phyloP scores from a whole-genome alignment of 1,140 invertebrate species.

The Pentalonia nigronervosa region DNA sequence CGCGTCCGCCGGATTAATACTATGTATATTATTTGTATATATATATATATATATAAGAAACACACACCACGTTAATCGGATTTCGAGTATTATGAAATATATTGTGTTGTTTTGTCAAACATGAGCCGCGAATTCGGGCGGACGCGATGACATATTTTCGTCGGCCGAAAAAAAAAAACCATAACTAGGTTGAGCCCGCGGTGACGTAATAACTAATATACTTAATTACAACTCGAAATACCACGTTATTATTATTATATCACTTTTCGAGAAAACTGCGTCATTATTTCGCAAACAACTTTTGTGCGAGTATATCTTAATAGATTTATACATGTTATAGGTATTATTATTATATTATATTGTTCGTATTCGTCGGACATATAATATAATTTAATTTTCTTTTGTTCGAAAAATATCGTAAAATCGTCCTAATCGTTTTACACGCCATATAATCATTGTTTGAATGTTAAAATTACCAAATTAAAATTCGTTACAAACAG shows the following conservation, averaged over 20 bases:
- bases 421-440: slow-evolving; percentile 13
- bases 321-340: not conserved
- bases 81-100: not conserved
- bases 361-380: not conserved
- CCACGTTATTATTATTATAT: not conserved
- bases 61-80: not conserved
- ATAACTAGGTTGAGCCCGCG: not conserved
- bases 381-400: slow-evolving; percentile 35
- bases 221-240: not conserved
- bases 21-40: not conserved
- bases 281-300: not conserved
- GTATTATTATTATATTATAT: not conserved
- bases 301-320: not conserved
- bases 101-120: not conserved
- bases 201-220: not conserved
- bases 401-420: slow-evolving; percentile 13
- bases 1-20: not conserved
- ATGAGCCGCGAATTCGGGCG: not conserved
- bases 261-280: not conserved
- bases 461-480: not conserved
- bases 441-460: not conserved
- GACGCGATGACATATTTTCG: not conserved
- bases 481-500: not conserved
- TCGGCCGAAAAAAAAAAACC: not conserved
- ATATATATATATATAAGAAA: not conserved